Percentiles rank a stretch among this genome's conserved stretches.
Evolutionary conservation across 2,113 vertebrate species (phyloP).

Genomic region (Heliornis fulica): DNA sequence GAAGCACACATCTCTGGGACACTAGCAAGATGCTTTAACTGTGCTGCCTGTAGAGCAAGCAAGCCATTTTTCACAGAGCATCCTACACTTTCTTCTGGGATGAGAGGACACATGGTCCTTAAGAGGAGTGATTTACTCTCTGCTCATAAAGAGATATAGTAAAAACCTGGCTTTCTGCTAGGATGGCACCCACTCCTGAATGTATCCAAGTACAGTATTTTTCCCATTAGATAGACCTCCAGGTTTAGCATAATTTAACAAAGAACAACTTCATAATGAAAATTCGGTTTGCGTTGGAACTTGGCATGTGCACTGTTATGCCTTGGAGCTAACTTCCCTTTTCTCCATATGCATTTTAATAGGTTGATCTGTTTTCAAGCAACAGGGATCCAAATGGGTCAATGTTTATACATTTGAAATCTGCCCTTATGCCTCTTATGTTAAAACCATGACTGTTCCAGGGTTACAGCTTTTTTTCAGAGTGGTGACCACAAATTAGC

Average conservation of each 20-base stretch:
- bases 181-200: background rate
- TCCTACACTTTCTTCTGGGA: background rate
- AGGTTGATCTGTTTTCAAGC: background rate
- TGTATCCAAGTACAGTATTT: background rate
- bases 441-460: background rate
- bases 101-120: background rate
- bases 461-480: background rate
- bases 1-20: background rate
- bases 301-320: background rate
- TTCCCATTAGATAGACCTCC: background rate
- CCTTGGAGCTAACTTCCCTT: background rate
- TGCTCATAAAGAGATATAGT: background rate
- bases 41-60: background rate
- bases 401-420: background rate
- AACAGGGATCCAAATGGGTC: background rate
- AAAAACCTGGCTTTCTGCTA: slow-evolving; percentile 10
- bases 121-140: background rate
- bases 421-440: background rate
- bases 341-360: background rate
- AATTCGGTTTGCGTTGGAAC: background rate
- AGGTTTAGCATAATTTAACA: background rate
- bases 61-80: background rate
- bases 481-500: background rate
- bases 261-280: slow-evolving; percentile 1
- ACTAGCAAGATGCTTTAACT: background rate